Evolutionary conservation across 2,797 vertebrate species (phyloP), one percentile per base, ranked within the genome.

Genomic region (Bufotes viridis): DNA sequence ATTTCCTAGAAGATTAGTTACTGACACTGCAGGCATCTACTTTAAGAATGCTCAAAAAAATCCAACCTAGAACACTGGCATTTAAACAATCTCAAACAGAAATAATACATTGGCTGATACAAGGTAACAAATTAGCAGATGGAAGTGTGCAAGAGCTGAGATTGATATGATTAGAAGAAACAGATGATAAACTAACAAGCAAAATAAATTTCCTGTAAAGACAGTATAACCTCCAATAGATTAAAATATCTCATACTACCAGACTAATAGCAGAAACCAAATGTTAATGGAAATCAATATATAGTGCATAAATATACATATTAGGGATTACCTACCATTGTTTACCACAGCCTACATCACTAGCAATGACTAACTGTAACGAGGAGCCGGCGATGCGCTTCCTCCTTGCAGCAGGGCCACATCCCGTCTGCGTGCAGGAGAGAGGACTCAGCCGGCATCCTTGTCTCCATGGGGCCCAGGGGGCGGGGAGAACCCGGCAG

Each of bases 1-100:
- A 72, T 84, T 70, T 49, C 82, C 69, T 74, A 84, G 82, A 69
- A 75, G 82, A 84, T 60, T 42, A 58, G 82, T 84, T 49, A 60
- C 82, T 49, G 69, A 42, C 18, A 55, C 82, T 84, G 69, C 26
- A 58, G 69, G 69, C 53, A 84, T 74, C 69, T 24, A 60, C 26
- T 18, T 42, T 53, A 55, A 55, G 18, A 67, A 13, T 82, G 15
- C 12, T 57, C 9, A 55, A 58, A 84, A 60, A 60, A 65, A 49
- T 11, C 22, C 26, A 17, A 61, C 9, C 34, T 8, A 83, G 51
- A 58, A 29, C 24, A 57, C 57, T 58, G 69, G 57, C 15, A 57
- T 57, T 51, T 72, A 69, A 67, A 20, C 55, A 70, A 70, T 55
- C 70, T 70, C 12, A 85, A 78, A 42, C 6, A 63, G 17, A 78